These are phyloP conservation scores for Creontiades dilutus DNA, from an alignment of 2,888 invertebrate genomes.

Conservation along the genomic window DNA sequence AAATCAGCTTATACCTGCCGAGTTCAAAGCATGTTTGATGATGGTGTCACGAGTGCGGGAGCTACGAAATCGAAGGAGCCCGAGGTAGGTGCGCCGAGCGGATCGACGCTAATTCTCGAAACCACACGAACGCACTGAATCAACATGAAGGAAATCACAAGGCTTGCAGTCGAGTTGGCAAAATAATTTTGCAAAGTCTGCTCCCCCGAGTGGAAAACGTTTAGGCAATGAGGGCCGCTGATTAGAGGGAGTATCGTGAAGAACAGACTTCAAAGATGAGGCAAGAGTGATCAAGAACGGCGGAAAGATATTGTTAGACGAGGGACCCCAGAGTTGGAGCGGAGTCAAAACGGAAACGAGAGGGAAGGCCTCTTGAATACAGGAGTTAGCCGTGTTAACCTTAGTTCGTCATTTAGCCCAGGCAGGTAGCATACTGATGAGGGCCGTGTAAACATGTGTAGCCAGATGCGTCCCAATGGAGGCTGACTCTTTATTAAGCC, in stretches of 20 bases:
- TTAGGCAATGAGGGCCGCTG: constrained; percentile 29
- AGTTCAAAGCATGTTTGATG: background rate
- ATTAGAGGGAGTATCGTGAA: constrained; percentile 43
- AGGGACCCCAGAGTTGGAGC: constrained; percentile 47
- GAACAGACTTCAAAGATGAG: constrained; percentile 55
- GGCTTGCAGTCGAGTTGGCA: constrained; percentile 19
- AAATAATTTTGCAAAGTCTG: constrained; percentile 22
- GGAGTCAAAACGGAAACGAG: constrained; percentile 52
- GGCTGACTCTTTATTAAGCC: constrained; percentile 40
- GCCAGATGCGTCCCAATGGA: constrained; percentile 49
- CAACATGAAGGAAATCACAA: constrained; percentile 9
- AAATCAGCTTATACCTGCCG: background rate
- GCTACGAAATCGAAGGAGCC: constrained; percentile 8
- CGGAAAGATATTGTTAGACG: constrained; percentile 45
- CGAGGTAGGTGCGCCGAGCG: background rate
- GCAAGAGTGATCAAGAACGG: constrained; percentile 55
- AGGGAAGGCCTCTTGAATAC: constrained; percentile 14
- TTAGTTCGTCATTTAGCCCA: constrained; percentile 59
- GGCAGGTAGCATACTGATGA: constrained; percentile 65
- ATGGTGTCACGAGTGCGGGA: background rate
- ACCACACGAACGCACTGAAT: constrained; percentile 30
- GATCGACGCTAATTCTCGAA: constrained; percentile 5
- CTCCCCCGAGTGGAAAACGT: constrained; percentile 9
- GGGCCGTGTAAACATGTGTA: constrained; percentile 63
- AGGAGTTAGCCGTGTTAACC: constrained; percentile 50